Evolutionary conservation across 2,797 vertebrate species (phyloP).

Genomic region (Discoglossus pictus): DNA sequence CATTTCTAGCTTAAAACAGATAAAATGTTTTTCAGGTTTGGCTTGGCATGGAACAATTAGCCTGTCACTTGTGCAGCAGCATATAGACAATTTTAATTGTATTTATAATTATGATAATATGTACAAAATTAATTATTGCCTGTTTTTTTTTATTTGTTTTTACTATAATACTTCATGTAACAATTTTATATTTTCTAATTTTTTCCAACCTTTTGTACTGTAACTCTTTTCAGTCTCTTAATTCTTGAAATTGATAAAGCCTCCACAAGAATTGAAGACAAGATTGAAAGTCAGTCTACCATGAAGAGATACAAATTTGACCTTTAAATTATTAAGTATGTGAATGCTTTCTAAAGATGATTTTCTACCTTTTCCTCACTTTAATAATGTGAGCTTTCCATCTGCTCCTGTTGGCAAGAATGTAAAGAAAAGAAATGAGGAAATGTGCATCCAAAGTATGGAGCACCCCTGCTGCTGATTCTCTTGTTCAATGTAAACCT

Average conservation of each 20-base stretch:
- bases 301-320: constrained; percentile 48
- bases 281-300: constrained; percentile 41
- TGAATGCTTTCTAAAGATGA: constrained; percentile 47
- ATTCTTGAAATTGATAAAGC: constrained; percentile 12
- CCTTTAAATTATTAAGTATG: constrained; percentile 52
- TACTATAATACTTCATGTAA: too few species aligned
- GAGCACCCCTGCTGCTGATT: constrained; percentile 33
- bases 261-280: constrained; percentile 31
- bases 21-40: too few species aligned
- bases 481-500: constrained; percentile 40
- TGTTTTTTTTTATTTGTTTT: too few species aligned
- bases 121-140: too few species aligned
- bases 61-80: too few species aligned
- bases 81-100: too few species aligned
- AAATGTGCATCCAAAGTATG: constrained; percentile 36
- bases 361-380: constrained; percentile 45
- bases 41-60: too few species aligned
- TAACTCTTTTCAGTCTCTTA: constrained; percentile 19
- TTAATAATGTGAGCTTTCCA: constrained; percentile 46
- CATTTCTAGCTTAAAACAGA: too few species aligned
- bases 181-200: too few species aligned
- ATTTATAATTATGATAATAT: too few species aligned
- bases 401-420: constrained; percentile 49
- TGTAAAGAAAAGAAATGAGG: constrained; percentile 36
- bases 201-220: not conserved